These are phyloP conservation scores for human DNA, from an alignment of 2,113 vertebrate genomes.

Conservation along the genomic window GRCh38 chr5:141844501-141845000, in stretches of 20 bases:
- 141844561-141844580: constrained; percentile 9
- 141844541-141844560: not conserved
- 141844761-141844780: not conserved
- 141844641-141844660: constrained; percentile 77
- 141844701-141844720: constrained; percentile 43
- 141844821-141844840: not conserved
- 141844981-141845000: not conserved
- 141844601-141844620: constrained; percentile 61
- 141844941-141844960: not conserved
- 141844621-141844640: constrained; percentile 62
- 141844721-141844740: constrained; percentile 45
- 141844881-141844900: not conserved
- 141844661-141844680: constrained; percentile 56
- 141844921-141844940: not conserved
- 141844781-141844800: not conserved
- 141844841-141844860: too few relatives aligned
- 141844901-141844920: not conserved
- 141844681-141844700: constrained; percentile 63
- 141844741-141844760: not conserved
- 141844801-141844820: not conserved
- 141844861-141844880: not conserved
- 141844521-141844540: not conserved
- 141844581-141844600: not conserved
- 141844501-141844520: not conserved
- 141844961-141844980: not conserved